Conservation (phyloP, 2,888 invertebrate genomes). For the Amphipyra tragopoginis region DNA sequence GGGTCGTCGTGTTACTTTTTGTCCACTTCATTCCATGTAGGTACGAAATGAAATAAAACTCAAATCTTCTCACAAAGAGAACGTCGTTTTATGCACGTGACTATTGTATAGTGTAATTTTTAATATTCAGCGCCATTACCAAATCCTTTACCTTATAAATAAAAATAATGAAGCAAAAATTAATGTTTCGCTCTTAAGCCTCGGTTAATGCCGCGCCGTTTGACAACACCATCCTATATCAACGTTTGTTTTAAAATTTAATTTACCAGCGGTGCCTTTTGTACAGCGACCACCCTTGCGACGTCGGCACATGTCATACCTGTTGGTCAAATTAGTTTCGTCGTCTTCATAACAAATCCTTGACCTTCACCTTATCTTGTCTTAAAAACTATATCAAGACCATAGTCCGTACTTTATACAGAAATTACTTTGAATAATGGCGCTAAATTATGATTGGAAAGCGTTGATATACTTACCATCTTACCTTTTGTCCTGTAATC, state of each 20-base stretch:
- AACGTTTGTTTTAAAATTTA: conserved; percentile 77
- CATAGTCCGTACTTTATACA: conserved; percentile 30
- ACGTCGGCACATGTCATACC: conserved; percentile 99
- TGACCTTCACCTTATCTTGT: conserved; percentile 59
- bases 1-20: conserved; percentile 37
- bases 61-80: conserved; percentile 33
- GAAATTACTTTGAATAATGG: conserved; percentile 76
- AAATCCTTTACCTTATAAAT: conserved; percentile 87
- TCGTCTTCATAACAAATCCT: conserved; percentile 70
- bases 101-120: conserved; percentile 59
- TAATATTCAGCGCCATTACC: conserved; percentile 88
- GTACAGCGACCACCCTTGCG: conserved; percentile 99
- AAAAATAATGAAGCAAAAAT: conserved; percentile 85
- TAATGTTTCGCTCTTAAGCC: conserved; percentile 83
- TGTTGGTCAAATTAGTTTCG: conserved; percentile 90
- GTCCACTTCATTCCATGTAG: conserved; percentile 55
- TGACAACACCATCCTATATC: conserved; percentile 76
- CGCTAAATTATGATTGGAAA: conserved; percentile 74
- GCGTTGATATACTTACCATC: conserved; percentile 63
- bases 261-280: conserved; percentile 99
- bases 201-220: conserved; percentile 83
- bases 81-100: conserved; percentile 62
- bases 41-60: conserved; percentile 59
- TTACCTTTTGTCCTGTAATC: conserved; percentile 63
- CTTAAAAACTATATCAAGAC: conserved; percentile 46